Conservation (phyloP, 2,888 invertebrate species). For the Orchestes rusci region DNA sequence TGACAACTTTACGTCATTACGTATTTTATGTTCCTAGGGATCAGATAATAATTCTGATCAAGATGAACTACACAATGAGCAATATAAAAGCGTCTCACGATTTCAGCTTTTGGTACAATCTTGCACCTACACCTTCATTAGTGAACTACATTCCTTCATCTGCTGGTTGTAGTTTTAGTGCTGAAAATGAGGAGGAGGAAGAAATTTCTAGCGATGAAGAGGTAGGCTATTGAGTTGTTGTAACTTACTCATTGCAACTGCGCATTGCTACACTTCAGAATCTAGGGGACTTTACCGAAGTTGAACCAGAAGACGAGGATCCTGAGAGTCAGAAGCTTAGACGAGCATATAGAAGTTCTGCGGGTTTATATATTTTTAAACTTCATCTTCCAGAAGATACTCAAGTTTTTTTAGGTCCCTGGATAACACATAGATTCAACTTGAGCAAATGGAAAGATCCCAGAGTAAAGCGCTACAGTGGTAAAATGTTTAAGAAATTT, state of each 20-base stretch:
- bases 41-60: too few species aligned
- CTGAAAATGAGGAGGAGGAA: not conserved
- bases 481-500: not conserved
- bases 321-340: not conserved
- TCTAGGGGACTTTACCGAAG: not conserved
- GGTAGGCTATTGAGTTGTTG: not conserved
- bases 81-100: too few species aligned
- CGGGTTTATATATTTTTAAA: not conserved
- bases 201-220: not conserved
- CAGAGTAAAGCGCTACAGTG: not conserved
- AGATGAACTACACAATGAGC: too few species aligned
- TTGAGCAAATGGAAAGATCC: constrained; percentile 8
- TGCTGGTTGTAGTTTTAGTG: not conserved
- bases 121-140: too few species aligned
- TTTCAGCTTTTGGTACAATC: too few species aligned
- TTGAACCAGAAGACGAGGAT: not conserved
- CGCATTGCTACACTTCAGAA: not conserved
- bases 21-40: too few species aligned
- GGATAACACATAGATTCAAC: constrained; percentile 23
- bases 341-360: not conserved
- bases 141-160: constrained; percentile 4
- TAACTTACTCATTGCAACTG: not conserved
- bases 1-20: too few species aligned
- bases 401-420: constrained; percentile 27
- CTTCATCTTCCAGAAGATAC: not conserved